A percentile compares a stretch with the other conserved stretches of the same genome.
Conservation (phyloP, 2,888 invertebrate genomes). For the Anagyrus pseudococci region DNA sequence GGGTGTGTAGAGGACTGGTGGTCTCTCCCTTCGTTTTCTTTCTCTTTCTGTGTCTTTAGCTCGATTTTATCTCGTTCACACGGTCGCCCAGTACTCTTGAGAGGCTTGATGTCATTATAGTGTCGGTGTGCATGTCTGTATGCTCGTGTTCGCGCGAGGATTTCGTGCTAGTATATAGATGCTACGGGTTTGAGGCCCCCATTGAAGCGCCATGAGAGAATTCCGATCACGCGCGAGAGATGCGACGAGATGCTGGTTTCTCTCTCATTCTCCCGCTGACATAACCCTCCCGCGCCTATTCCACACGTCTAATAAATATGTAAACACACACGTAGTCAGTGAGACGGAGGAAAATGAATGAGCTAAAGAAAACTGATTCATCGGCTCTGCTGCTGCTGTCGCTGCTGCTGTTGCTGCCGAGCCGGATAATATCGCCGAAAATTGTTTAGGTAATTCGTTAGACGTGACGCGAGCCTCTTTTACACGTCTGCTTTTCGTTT, state of each 20-base stretch:
- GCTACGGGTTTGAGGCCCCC: constrained; percentile 17
- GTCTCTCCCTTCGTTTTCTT: constrained; percentile 6
- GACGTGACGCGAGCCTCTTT: constrained; percentile 6
- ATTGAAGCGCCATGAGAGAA: constrained; percentile 22
- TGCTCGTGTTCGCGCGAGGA: too few species aligned
- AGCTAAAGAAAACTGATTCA: constrained; percentile 14
- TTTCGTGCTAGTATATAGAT: constrained; percentile 21
- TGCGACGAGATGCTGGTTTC: constrained; percentile 16
- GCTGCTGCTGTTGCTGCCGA: too few species aligned
- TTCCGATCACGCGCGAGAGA: constrained; percentile 31
- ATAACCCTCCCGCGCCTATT: background rate
- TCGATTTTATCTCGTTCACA: constrained; percentile 27
- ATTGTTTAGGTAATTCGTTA: constrained; percentile 16
- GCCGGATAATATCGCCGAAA: constrained; percentile 7
- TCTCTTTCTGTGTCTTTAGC: background rate
- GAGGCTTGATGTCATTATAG: constrained; percentile 28
- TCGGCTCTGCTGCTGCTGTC: too few species aligned
- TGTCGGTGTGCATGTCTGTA: constrained; percentile 3
- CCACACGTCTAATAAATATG: constrained; percentile 32
- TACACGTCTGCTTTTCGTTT: background rate
- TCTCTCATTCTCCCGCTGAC: too few species aligned
- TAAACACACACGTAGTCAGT: constrained; percentile 18
- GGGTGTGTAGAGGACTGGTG: constrained; percentile 16
- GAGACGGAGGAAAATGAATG: constrained; percentile 11
- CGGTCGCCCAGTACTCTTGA: constrained; percentile 19